These are phyloP conservation scores for Sebastolobus altivelis DNA, from an alignment of 2,797 vertebrate genomes.

Conservation along the genomic window DNA sequence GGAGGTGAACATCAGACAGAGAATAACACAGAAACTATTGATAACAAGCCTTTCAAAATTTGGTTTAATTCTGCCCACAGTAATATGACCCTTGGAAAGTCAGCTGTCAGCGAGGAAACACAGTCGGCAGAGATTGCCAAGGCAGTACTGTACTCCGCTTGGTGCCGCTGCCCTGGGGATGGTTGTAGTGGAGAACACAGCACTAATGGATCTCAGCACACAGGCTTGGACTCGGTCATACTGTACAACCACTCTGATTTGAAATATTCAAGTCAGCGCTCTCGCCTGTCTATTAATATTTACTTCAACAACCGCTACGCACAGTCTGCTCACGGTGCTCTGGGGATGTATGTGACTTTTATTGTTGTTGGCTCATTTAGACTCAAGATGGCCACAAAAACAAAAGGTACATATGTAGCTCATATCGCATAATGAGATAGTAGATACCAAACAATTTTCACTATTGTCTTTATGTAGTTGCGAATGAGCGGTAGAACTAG, in stretches of 20 bases:
- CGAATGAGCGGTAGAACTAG: neutral
- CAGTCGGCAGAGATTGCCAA: conserved; percentile 41
- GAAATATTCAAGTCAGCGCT: conserved; percentile 74
- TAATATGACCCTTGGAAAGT: conserved; percentile 45
- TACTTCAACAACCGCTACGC: conserved; percentile 57
- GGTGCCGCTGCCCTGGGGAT: conserved; percentile 55
- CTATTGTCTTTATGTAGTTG: neutral
- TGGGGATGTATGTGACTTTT: conserved; percentile 53
- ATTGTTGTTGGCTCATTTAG: conserved; percentile 44
- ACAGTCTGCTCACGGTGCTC: conserved; percentile 51
- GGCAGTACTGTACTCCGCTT: conserved; percentile 41
- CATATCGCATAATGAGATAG: neutral
- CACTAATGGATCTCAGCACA: conserved; percentile 68
- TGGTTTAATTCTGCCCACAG: conserved; percentile 32
- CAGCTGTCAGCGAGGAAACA: conserved; percentile 44
- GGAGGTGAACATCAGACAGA: conserved; percentile 14
- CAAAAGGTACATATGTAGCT: conserved; percentile 22
- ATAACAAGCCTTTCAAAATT: conserved; percentile 35
- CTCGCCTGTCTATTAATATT: conserved; percentile 71
- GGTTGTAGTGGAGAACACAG: conserved; percentile 50
- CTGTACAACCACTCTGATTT: conserved; percentile 58
- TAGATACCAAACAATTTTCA: neutral
- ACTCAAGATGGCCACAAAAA: conserved; percentile 40
- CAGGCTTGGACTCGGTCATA: conserved; percentile 58
- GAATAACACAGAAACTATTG: conserved; percentile 38